Evolutionary conservation across 2,888 invertebrate genomes (phyloP).

Genomic region (Timandra comae): DNA sequence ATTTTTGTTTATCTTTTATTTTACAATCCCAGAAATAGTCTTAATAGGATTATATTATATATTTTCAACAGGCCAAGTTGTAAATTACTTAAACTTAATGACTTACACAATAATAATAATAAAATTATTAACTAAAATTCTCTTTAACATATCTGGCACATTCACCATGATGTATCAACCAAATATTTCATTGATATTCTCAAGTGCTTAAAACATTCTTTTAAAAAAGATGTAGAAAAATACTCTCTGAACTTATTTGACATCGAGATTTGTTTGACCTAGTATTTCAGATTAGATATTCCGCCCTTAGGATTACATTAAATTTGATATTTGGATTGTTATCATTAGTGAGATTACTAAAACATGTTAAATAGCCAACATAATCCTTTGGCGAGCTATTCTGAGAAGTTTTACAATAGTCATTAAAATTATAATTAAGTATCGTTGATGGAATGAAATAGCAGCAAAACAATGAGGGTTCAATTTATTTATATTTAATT

Average conservation of each 20-base stretch:
- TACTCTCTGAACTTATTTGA: conserved; percentile 67
- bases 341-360: conserved; percentile 63
- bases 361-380: conserved; percentile 16
- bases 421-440: not conserved
- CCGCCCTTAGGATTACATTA: conserved; percentile 43
- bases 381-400: conserved; percentile 7
- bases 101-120: conserved; percentile 71
- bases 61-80: conserved; percentile 76
- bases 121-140: conserved; percentile 76
- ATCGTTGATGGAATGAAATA: conserved; percentile 20
- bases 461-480: conserved; percentile 6
- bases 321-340: conserved; percentile 35
- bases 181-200: conserved; percentile 67
- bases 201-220: conserved; percentile 66
- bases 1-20: conserved; percentile 66
- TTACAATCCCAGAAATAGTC: conserved; percentile 77
- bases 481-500: conserved; percentile 6
- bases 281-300: conserved; percentile 52
- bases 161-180: conserved; percentile 70
- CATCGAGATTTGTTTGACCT: conserved; percentile 59
- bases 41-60: conserved; percentile 76
- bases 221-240: conserved; percentile 74
- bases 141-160: conserved; percentile 75
- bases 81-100: conserved; percentile 78
- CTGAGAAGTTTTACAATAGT: no score